Conservation (phyloP, 2,113 vertebrate genomes). For the Sula dactylatra region DNA sequence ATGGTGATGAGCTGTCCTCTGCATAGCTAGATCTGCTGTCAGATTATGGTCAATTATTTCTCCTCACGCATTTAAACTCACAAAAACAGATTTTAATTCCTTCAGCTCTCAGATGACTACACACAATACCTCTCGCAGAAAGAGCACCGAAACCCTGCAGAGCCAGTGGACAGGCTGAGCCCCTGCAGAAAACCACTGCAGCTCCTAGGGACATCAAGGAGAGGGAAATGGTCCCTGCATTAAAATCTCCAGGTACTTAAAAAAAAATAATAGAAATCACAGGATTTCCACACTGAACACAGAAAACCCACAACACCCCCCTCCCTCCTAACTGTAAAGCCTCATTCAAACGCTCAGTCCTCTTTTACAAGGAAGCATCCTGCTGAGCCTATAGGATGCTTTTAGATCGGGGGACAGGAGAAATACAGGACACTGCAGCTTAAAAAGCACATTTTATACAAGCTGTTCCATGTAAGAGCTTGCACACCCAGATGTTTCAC, state of each 20-base stretch:
- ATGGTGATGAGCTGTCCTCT: conserved; percentile 55
- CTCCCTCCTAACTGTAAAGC: background rate
- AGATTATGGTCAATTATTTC: conserved; percentile 56
- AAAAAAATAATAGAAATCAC: background rate
- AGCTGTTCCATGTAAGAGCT: background rate
- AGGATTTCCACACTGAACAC: background rate
- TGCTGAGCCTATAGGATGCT: background rate
- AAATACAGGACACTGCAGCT: background rate
- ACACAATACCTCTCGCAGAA: background rate
- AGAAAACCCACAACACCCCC: background rate
- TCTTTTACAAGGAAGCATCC: background rate
- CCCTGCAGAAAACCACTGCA: background rate
- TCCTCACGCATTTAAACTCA: conserved; percentile 14
- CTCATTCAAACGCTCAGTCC: background rate
- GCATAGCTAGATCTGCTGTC: conserved; percentile 42
- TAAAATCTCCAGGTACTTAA: background rate
- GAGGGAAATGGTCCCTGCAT: background rate
- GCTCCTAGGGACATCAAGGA: background rate
- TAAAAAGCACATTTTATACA: background rate
- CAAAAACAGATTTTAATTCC: background rate
- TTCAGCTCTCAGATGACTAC: conserved; percentile 2
- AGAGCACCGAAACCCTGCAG: background rate
- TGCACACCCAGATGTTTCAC: background rate
- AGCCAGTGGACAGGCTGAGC: background rate
- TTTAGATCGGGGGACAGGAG: background rate